Conservation (phyloP, 2,888 invertebrate genomes). For the Acrobeloides nanus region DNA sequence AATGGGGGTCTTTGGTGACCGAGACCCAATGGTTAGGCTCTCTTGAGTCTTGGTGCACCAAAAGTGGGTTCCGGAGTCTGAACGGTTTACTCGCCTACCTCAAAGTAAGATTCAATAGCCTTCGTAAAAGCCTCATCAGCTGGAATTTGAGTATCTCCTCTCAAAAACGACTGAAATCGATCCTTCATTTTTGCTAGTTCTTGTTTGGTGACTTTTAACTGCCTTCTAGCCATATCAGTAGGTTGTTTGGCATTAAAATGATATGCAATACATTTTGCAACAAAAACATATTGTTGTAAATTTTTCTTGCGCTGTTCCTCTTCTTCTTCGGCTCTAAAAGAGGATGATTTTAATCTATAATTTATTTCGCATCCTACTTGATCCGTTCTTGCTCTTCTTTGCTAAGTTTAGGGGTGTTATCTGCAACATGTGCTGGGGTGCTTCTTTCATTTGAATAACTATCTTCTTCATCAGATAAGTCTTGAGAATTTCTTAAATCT, state of each 20-base stretch:
- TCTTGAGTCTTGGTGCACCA: too few species aligned
- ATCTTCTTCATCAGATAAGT: constrained; percentile 46
- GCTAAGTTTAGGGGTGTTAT: constrained; percentile 26
- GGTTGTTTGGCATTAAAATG: constrained; percentile 91
- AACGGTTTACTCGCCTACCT: too few species aligned
- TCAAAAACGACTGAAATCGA: constrained; percentile 62
- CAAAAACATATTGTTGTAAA: constrained; percentile 93
- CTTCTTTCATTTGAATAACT: constrained; percentile 22
- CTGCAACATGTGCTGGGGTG: constrained; percentile 10
- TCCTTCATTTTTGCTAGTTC: constrained; percentile 60
- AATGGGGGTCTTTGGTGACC: too few species aligned
- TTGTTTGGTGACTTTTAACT: constrained; percentile 89
- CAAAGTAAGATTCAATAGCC: constrained; percentile 83
- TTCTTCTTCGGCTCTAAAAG: constrained; percentile 78
- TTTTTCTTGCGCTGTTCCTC: constrained; percentile 90
- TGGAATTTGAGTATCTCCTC: constrained; percentile 95
- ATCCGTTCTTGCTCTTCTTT: constrained; percentile 52
- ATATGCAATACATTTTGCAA: constrained; percentile 85
- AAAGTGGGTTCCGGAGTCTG: too few species aligned
- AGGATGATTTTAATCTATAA: background rate
- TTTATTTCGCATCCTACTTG: constrained; percentile 21
- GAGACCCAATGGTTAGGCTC: too few species aligned
- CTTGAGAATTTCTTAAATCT: constrained; percentile 43
- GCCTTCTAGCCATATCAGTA: constrained; percentile 86
- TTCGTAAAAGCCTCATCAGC: constrained; percentile 97